Evolutionary conservation across 2,888 invertebrate genomes (phyloP), one percentile per base, ranked within the genome.

Genomic region (Rotaria socialis): DNA sequence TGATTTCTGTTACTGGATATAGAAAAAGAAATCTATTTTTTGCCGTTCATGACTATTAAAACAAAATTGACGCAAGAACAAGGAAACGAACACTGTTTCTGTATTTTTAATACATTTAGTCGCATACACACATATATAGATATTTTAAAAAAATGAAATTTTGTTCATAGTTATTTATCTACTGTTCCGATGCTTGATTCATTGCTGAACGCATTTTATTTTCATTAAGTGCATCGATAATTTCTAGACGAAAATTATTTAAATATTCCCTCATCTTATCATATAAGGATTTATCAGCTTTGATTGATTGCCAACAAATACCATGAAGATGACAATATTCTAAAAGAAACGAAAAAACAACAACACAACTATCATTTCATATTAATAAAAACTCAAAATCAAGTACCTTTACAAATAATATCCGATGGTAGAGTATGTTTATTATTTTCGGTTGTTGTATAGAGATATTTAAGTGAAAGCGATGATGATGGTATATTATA

Each of bases 311-410:
- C 80, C 80, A 80, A n/a, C 80, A 80, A 7, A 80, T 80, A 47
- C 80, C 80, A 80, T 80, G 80, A 47, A 80, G 80, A 47, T 80
- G 80, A 80, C 47, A 43, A 80, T 80, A 80, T 67, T 47, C 80
- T 80, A 80, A 10, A 47, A 2, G 43, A 16, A 52, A 52, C 3
- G 14, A 52, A 52, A 52, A n/a, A n/a, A n/a, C n/a, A n/a, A 52
- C 16, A 3, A 52, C 0, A 52, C 8, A 50, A 5, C 50, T 8
- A 50, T 11, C 50, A 1, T 52, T 52, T 52, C 14, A 52, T 52
- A 16, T 52, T 4, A 16, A 52, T 52, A 3, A 52, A 47, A 47
- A 47, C 11, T 5, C 4, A 47, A 47, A 47, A 35, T 14, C 8
- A 16, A n/a, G 11, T 47, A 43, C 47, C 80, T 80, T 80, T 80